These are phyloP conservation scores for Polydrusus tereticollis DNA, from an alignment of 2,888 invertebrate genomes.

Conservation along the genomic window DNA sequence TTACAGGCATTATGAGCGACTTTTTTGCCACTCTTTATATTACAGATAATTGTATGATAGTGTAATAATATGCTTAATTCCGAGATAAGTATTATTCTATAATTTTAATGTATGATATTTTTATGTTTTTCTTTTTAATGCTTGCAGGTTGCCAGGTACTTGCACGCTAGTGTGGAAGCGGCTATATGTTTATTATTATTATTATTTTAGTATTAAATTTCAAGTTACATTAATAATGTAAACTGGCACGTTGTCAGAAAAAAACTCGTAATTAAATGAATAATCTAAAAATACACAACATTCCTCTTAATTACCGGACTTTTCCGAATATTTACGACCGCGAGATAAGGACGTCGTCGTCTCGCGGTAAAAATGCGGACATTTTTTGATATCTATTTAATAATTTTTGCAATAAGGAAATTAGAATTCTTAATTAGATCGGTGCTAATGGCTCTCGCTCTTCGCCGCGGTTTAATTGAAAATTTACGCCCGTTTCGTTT, in stretches of 20 bases:
- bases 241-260: neutral
- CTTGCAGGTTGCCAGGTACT: too few species aligned
- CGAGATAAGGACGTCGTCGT: conserved; percentile 41
- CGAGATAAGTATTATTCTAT: too few species aligned
- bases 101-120: too few species aligned
- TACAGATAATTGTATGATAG: too few species aligned
- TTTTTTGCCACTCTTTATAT: too few species aligned
- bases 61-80: too few species aligned
- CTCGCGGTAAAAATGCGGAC: conserved; percentile 46
- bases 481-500: conserved; percentile 48
- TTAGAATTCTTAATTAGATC: conserved; percentile 52
- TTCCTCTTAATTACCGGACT: conserved; percentile 42
- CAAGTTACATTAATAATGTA: neutral
- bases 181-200: too few species aligned
- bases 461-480: conserved; percentile 49
- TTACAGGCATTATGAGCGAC: too few species aligned
- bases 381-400: conserved; percentile 51
- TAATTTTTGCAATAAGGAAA: conserved; percentile 52
- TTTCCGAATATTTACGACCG: conserved; percentile 47
- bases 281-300: conserved; percentile 25
- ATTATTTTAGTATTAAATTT: neutral
- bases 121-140: too few species aligned
- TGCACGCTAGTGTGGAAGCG: too few species aligned
- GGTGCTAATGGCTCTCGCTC: conserved; percentile 48
- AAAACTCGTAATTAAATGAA: conserved; percentile 11